Percentiles rank a stretch among this genome's conserved stretches.
These are phyloP conservation scores for Myrmecobius fasciatus DNA, from an alignment of 2,113 vertebrate species.

Conservation along the genomic window DNA sequence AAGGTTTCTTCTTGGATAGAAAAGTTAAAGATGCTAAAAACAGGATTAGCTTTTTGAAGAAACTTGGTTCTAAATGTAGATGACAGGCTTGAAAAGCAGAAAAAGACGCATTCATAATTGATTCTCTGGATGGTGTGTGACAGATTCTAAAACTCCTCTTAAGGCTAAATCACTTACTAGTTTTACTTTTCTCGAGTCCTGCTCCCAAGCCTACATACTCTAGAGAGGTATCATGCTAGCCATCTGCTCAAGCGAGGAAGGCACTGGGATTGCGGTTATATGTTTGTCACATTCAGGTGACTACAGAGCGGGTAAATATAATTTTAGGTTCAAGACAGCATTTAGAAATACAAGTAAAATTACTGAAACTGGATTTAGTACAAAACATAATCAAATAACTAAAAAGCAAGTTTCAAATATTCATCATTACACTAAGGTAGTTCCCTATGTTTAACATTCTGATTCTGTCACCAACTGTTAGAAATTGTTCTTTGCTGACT, in stretches of 20 bases:
- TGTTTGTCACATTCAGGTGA: neutral
- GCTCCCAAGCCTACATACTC: neutral
- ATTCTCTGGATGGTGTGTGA: neutral
- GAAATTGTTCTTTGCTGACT: constrained; percentile 24
- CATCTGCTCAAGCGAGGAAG: constrained; percentile 18
- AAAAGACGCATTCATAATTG: neutral
- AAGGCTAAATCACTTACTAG: neutral
- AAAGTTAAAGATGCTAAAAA: neutral
- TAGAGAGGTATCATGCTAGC: neutral
- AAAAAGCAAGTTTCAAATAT: constrained; percentile 37
- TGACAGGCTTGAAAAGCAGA: neutral
- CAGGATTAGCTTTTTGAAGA: constrained; percentile 3
- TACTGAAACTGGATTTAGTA: constrained; percentile 19
- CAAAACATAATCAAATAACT: constrained; percentile 33
- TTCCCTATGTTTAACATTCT: constrained; percentile 42
- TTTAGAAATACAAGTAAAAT: constrained; percentile 36
- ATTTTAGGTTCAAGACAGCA: constrained; percentile 26
- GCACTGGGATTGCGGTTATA: neutral
- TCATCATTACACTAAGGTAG: constrained; percentile 19
- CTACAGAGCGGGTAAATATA: constrained; percentile 6
- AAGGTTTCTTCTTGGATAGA: neutral
- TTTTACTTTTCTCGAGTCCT: no score
- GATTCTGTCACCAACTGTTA: neutral
- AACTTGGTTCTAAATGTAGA: neutral
- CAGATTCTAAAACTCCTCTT: constrained; percentile 28